Evolutionary conservation across 1,140 invertebrate genomes (phyloP).

Genomic region (Cylas formicarius): DNA sequence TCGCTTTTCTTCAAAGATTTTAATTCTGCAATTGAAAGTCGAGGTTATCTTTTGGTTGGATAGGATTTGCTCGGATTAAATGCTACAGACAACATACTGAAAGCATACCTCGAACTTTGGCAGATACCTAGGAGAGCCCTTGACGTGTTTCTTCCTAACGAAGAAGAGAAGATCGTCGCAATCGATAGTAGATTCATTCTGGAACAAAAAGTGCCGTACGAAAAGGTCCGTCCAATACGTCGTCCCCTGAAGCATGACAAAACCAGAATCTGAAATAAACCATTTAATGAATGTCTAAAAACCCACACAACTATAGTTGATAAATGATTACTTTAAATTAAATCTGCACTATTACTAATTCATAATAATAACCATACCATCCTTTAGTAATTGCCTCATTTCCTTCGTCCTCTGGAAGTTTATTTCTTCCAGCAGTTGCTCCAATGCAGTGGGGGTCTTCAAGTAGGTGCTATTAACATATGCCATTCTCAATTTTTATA

Average conservation of each 20-base stretch:
- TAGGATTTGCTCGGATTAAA: too few relatives aligned
- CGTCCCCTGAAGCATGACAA: slow-evolving; percentile 83
- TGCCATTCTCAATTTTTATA: slow-evolving; percentile 53
- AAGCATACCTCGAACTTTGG: slow-evolving; percentile 76
- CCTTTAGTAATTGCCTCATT: slow-evolving; percentile 77
- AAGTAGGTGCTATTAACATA: slow-evolving; percentile 51
- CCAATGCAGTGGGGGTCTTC: slow-evolving; percentile 65
- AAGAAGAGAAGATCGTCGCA: slow-evolving; percentile 95
- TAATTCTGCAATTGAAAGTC: too few relatives aligned
- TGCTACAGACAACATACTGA: neutral
- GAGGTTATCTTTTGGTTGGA: too few relatives aligned
- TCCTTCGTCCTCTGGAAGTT: slow-evolving; percentile 86
- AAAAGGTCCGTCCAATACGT: slow-evolving; percentile 96
- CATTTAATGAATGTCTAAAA: neutral
- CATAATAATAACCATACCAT: slow-evolving; percentile 70
- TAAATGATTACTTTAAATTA: too few relatives aligned
- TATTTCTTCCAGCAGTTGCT: slow-evolving; percentile 81
- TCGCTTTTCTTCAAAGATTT: too few relatives aligned
- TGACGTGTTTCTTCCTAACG: slow-evolving; percentile 84
- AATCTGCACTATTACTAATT: too few relatives aligned
- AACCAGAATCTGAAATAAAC: slow-evolving; percentile 67
- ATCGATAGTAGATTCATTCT: slow-evolving; percentile 72
- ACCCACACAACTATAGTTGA: too few relatives aligned
- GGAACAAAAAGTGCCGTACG: slow-evolving; percentile 87
- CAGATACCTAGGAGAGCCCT: slow-evolving; percentile 73